A percentile compares a stretch with the other conserved stretches of the same genome.
These are phyloP conservation scores for Pimpla rufipes DNA, from an alignment of 2,888 invertebrate species.

Conservation along the genomic window DNA sequence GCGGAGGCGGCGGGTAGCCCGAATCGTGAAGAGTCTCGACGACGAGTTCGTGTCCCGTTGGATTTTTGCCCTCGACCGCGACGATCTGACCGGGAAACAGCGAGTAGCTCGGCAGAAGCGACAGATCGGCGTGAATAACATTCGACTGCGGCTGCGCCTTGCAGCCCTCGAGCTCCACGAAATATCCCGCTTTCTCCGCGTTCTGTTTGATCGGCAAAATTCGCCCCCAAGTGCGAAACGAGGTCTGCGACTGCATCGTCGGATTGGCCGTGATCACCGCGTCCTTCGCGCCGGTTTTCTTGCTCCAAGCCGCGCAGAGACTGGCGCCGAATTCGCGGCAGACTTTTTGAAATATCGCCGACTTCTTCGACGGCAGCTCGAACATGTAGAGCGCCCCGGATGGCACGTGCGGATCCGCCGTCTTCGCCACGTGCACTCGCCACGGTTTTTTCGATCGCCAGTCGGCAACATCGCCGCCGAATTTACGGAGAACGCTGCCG, in stretches of 20 bases:
- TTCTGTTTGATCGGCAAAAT: slow-evolving; percentile 91
- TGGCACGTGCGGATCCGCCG: slow-evolving; percentile 75
- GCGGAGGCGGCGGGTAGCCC: slow-evolving; percentile 85
- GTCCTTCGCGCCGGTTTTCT: slow-evolving; percentile 65
- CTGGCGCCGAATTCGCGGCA: slow-evolving; percentile 75
- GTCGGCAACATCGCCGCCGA: slow-evolving; percentile 72
- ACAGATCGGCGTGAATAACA: slow-evolving; percentile 87
- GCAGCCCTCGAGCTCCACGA: slow-evolving; percentile 75
- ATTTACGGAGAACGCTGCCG: slow-evolving; percentile 74
- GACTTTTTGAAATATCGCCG: slow-evolving; percentile 68
- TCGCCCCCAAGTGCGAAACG: slow-evolving; percentile 89
- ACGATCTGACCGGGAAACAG: slow-evolving; percentile 93
- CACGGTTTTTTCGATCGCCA: slow-evolving; percentile 75
- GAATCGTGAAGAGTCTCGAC: slow-evolving; percentile 89
- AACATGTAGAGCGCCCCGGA: slow-evolving; percentile 79
- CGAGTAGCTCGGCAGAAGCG: slow-evolving; percentile 87
- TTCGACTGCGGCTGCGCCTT: not conserved
- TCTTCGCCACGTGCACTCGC: slow-evolving; percentile 68
- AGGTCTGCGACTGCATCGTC: slow-evolving; percentile 81
- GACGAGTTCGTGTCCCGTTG: slow-evolving; percentile 89
- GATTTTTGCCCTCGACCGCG: slow-evolving; percentile 91
- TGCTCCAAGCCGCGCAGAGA: slow-evolving; percentile 76
- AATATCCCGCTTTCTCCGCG: slow-evolving; percentile 76
- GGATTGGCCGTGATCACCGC: slow-evolving; percentile 74
- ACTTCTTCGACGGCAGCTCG: slow-evolving; percentile 78